phyloP scores from a whole-genome alignment of 2,113 vertebrate genomes.

The Mesocricetus auratus region DNA sequence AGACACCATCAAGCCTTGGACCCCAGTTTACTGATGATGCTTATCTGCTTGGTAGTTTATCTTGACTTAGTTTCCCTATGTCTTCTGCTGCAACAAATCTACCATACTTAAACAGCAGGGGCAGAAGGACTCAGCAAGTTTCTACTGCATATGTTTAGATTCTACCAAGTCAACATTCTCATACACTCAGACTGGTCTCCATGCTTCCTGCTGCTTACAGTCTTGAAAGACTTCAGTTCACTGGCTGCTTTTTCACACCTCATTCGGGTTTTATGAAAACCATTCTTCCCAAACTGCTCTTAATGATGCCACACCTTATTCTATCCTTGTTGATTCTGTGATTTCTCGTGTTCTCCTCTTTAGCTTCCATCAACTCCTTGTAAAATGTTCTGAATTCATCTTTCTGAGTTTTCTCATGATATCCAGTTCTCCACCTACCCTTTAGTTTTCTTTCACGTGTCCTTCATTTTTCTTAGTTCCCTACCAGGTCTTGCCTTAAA shows the following conservation, averaged over 20 bases:
- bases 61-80: not conserved
- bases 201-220: not conserved
- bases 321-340: not conserved
- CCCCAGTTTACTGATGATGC: not conserved
- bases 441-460: not conserved
- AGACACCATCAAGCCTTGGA: not conserved
- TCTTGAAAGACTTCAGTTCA: not conserved
- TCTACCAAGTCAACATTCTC: conserved; percentile 10
- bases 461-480: not conserved
- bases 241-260: not conserved
- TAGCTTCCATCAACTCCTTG: not conserved
- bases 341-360: not conserved
- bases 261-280: not conserved
- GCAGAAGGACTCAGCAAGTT: not conserved
- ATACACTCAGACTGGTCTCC: not conserved
- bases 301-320: not conserved
- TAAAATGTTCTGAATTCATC: not conserved
- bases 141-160: not conserved
- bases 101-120: not conserved
- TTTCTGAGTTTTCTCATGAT: not conserved
- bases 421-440: not conserved
- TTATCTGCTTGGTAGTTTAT: not conserved
- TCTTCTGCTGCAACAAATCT: not conserved
- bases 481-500: not conserved
- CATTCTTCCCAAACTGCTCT: not conserved